Evolutionary conservation across 2,888 invertebrate genomes (phyloP).

Genomic region (Spodoptera picta): DNA sequence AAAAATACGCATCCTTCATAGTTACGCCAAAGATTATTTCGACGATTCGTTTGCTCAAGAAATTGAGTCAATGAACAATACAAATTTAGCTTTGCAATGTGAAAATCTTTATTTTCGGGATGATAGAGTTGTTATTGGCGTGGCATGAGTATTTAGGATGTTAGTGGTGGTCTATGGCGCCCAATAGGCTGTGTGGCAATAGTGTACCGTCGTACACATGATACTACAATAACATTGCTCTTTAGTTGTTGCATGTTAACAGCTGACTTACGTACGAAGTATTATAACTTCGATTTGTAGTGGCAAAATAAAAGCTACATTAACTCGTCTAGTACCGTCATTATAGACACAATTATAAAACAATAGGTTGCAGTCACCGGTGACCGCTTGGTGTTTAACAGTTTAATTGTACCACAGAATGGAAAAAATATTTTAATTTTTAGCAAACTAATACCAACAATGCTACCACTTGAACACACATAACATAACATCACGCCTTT

Average conservation of each 20-base stretch:
- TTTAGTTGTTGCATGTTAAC: slow-evolving; percentile 65
- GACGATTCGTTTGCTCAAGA: slow-evolving; percentile 68
- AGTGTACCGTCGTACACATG: slow-evolving; percentile 50
- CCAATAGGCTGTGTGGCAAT: slow-evolving; percentile 64
- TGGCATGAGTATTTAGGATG: neutral
- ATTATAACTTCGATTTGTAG: slow-evolving; percentile 22
- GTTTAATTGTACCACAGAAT: slow-evolving; percentile 18
- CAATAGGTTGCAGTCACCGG: no score
- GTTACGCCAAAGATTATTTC: slow-evolving; percentile 47
- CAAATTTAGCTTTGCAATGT: slow-evolving; percentile 37
- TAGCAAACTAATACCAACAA: no score
- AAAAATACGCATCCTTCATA: slow-evolving; percentile 55
- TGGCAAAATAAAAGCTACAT: slow-evolving; percentile 12
- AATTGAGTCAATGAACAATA: slow-evolving; percentile 67
- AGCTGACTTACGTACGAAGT: slow-evolving; percentile 59
- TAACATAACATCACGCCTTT: no score
- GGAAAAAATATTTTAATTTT: neutral
- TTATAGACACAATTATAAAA: no score
- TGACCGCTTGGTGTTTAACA: no score
- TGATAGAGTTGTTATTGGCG: slow-evolving; percentile 20
- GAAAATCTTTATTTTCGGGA: neutral
- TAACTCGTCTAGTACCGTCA: no score
- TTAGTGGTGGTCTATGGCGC: slow-evolving; percentile 57
- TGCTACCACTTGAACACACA: no score
- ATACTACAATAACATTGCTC: slow-evolving; percentile 57